Conservation (phyloP, 2,113 vertebrate genomes). For the Malurus melanocephalus region DNA sequence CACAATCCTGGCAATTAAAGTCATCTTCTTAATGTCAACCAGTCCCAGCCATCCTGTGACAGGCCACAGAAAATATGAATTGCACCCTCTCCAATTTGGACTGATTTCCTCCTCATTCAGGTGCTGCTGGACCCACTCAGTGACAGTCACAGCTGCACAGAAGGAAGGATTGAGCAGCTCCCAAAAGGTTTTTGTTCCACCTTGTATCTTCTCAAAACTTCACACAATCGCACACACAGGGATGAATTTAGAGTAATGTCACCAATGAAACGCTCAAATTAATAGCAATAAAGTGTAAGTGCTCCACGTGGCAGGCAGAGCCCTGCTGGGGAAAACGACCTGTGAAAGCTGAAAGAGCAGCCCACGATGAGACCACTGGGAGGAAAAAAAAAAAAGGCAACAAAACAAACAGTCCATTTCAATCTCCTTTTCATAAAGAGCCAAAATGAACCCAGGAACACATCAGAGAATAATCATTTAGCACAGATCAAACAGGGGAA, state of each 20-base stretch:
- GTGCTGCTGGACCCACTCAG: neutral
- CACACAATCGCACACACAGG: neutral
- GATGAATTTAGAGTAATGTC: neutral
- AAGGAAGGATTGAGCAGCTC: neutral
- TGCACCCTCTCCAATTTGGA: neutral
- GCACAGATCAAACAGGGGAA: conserved; percentile 60
- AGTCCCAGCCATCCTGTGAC: neutral
- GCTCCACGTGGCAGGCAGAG: neutral
- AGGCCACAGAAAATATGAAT: neutral
- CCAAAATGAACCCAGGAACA: conserved; percentile 24
- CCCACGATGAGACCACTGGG: neutral
- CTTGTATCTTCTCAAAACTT: neutral
- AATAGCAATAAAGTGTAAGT: conserved; percentile 27
- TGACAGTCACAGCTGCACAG: neutral
- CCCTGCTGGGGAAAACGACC: neutral
- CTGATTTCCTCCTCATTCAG: neutral
- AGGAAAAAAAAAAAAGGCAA: neutral
- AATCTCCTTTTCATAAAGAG: conserved; percentile 34
- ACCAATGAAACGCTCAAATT: neutral
- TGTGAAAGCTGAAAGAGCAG: neutral
- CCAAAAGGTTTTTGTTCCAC: neutral
- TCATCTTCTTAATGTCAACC: neutral
- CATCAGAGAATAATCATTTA: conserved; percentile 57
- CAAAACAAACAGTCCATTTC: conserved; percentile 54
- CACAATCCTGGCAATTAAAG: neutral